Conservation (phyloP, 2,113 vertebrate genomes). For the Etheostoma cragini region DNA sequence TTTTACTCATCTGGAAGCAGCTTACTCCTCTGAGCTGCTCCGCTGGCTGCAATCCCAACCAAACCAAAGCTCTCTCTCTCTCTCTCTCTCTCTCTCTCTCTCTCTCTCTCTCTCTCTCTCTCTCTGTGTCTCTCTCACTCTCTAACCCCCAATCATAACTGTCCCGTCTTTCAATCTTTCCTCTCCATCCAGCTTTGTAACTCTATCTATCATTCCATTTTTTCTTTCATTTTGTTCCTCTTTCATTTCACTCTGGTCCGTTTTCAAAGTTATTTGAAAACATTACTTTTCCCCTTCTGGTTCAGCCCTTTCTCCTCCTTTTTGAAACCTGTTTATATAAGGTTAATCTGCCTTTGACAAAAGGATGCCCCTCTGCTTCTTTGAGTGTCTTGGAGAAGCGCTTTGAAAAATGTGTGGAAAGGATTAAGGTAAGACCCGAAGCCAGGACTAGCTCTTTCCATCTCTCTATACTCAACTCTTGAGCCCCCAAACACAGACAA, state of each 20-base stretch:
- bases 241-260: conserved; percentile 54
- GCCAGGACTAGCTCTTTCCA: conserved; percentile 67
- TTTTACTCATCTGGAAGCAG: conserved; percentile 75
- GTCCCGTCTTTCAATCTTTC: conserved; percentile 63
- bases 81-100: conserved; percentile 24
- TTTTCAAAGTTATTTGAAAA: conserved; percentile 66
- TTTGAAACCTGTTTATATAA: conserved; percentile 76
- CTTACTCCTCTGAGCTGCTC: conserved; percentile 78
- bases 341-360: conserved; percentile 78
- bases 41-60: conserved; percentile 67
- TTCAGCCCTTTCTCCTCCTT: conserved; percentile 54
- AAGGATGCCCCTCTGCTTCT: conserved; percentile 70
- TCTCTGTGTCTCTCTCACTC: conserved; percentile 25
- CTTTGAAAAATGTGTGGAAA: conserved; percentile 76
- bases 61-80: conserved; percentile 56
- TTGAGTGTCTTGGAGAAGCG: conserved; percentile 60
- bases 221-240: conserved; percentile 47
- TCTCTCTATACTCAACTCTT: conserved; percentile 60
- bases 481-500: conserved; percentile 61
- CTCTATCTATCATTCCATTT: conserved; percentile 61
- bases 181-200: conserved; percentile 58
- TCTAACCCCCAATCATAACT: conserved; percentile 56
- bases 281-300: conserved; percentile 12
- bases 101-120: conserved; percentile 16
- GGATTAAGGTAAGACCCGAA: conserved; percentile 80